These are phyloP conservation scores for Troilus luridus DNA, from an alignment of 2,888 invertebrate species.

Conservation along the genomic window DNA sequence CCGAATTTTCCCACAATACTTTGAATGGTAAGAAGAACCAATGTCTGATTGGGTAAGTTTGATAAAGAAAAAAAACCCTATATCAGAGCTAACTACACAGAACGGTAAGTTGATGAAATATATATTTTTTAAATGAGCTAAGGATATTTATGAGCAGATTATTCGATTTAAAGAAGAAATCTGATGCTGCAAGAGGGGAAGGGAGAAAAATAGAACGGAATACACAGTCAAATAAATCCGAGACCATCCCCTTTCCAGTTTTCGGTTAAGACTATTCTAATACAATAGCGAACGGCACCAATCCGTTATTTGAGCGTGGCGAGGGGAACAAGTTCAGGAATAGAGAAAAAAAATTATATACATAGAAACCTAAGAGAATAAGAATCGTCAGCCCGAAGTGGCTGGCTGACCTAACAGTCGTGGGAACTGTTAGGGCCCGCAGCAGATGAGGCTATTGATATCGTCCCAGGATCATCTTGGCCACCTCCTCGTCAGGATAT, in stretches of 20 bases:
- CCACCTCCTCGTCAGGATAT: not conserved
- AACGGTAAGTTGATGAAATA: too few species aligned
- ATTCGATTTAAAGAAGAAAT: not conserved
- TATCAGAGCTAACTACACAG: too few species aligned
- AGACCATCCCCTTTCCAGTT: not conserved
- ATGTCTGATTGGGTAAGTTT: too few species aligned
- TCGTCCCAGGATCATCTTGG: not conserved
- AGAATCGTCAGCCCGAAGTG: not conserved
- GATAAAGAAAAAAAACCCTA: too few species aligned
- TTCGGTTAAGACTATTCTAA: not conserved
- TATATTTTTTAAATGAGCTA: too few species aligned
- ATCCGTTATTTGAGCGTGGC: constrained; percentile 9
- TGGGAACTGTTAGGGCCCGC: not conserved
- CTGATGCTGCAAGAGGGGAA: not conserved
- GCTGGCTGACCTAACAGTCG: not conserved
- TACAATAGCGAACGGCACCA: constrained; percentile 12
- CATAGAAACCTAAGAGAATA: not conserved
- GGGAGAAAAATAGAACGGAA: not conserved
- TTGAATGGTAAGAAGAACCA: too few species aligned
- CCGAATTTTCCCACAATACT: too few species aligned
- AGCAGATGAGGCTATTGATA: constrained; percentile 41
- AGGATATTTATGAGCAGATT: too few species aligned
- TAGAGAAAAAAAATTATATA: not conserved
- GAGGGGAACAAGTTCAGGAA: not conserved
- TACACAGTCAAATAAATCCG: not conserved